Conservation (phyloP, 1,140 invertebrate genomes). For the Helicoverpa zea region DNA sequence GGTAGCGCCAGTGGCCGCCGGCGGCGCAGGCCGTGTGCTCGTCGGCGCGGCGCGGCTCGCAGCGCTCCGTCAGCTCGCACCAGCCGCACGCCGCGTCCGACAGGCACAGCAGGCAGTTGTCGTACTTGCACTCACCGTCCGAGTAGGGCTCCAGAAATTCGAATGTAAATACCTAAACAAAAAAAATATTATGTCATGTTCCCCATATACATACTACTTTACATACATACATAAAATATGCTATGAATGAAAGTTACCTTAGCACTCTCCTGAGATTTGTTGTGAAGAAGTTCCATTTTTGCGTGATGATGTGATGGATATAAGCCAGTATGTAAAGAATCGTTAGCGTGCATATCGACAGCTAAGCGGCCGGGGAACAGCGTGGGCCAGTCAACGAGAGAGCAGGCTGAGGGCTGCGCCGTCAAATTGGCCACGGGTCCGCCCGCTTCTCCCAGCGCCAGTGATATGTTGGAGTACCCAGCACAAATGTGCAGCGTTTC, state of each 20-base stretch:
- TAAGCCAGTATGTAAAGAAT: slow-evolving; percentile 83
- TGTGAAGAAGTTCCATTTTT: slow-evolving; percentile 93
- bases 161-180: slow-evolving; percentile 91
- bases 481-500: slow-evolving; percentile 92
- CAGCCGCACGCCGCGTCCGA: slow-evolving; percentile 96
- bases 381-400: slow-evolving; percentile 87
- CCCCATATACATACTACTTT: too few species aligned
- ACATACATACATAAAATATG: too few species aligned
- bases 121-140: slow-evolving; percentile 93
- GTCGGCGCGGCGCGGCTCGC: slow-evolving; percentile 88
- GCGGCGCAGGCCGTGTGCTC: slow-evolving; percentile 88
- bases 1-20: slow-evolving; percentile 91
- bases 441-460: slow-evolving; percentile 65
- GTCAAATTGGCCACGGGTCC: slow-evolving; percentile 88
- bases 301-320: slow-evolving; percentile 89
- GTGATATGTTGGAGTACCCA: slow-evolving; percentile 85
- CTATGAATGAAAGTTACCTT: slow-evolving; percentile 86
- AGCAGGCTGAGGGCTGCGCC: slow-evolving; percentile 89
- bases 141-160: slow-evolving; percentile 96
- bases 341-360: slow-evolving; percentile 91
- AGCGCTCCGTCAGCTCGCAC: slow-evolving; percentile 92
- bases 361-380: slow-evolving; percentile 87
- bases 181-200: background rate
- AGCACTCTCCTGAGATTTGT: slow-evolving; percentile 90
- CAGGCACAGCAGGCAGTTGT: slow-evolving; percentile 95